These are phyloP conservation scores for Diplodus puntazzo DNA, from an alignment of 2,797 vertebrate genomes.

Conservation along the genomic window DNA sequence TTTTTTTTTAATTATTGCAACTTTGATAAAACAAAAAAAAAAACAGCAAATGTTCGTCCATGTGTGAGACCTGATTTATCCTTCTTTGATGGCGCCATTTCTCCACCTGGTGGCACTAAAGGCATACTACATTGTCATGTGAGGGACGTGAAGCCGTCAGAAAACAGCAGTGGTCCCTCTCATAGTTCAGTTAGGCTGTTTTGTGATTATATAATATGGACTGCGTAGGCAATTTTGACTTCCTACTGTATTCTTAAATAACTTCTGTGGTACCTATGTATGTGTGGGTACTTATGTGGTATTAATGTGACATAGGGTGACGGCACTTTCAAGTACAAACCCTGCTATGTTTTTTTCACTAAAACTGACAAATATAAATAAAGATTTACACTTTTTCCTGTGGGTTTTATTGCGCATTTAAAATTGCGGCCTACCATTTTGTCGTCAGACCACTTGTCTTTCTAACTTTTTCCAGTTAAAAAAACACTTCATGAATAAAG, in stretches of 20 bases:
- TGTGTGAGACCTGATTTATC: not conserved
- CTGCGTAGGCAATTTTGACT: too few species aligned
- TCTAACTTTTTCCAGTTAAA: not conserved
- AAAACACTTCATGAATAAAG: not conserved
- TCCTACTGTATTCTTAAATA: not conserved
- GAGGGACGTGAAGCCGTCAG: not conserved
- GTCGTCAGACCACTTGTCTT: not conserved
- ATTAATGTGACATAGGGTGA: too few species aligned
- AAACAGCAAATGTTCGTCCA: not conserved
- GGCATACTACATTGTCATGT: not conserved
- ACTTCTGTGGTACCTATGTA: accelerated
- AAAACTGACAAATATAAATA: too few species aligned
- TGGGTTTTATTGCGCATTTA: not conserved
- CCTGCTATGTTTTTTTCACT: not conserved
- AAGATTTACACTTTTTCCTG: too few species aligned
- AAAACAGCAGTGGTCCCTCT: not conserved
- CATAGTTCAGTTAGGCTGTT: not conserved
- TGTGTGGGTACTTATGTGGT: too few species aligned
- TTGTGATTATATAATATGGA: not conserved
- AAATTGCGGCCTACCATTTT: not conserved
- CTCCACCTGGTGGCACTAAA: conserved; percentile 66
- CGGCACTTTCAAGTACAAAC: not conserved
- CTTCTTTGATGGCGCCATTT: conserved; percentile 11
- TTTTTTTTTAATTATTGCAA: not conserved
- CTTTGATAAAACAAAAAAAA: not conserved